These are phyloP conservation scores for Teinopalpus imperialis DNA, from an alignment of 2,888 invertebrate species.

Conservation along the genomic window DNA sequence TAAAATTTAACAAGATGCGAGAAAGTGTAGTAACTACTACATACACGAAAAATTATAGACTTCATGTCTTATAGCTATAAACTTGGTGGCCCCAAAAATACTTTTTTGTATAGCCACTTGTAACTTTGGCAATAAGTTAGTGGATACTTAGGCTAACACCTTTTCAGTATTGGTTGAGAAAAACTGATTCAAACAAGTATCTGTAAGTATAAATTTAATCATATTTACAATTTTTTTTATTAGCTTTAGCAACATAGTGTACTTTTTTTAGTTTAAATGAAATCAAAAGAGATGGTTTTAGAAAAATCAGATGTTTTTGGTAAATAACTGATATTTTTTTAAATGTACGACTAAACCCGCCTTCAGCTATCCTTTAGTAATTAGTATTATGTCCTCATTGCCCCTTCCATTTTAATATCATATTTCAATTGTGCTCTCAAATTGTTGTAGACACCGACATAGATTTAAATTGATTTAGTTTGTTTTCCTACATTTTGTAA, in stretches of 20 bases:
- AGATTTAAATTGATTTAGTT: not conserved
- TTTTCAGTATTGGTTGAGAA: slow-evolving; percentile 74
- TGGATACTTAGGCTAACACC: slow-evolving; percentile 64
- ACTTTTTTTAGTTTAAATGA: slow-evolving; percentile 49
- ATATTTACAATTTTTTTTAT: slow-evolving; percentile 70
- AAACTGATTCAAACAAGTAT: slow-evolving; percentile 65
- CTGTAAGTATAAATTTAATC: slow-evolving; percentile 65
- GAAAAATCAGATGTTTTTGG: no score
- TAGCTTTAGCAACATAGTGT: slow-evolving; percentile 71
- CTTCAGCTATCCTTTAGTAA: slow-evolving; percentile 9
- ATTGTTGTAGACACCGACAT: slow-evolving; percentile 17
- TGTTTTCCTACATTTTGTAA: slow-evolving; percentile 29
- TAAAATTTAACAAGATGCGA: slow-evolving; percentile 33
- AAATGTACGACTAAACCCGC: slow-evolving; percentile 8
- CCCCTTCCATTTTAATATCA: slow-evolving; percentile 31
- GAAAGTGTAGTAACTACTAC: slow-evolving; percentile 33
- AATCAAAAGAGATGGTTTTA: no score
- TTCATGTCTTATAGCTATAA: slow-evolving; percentile 22
- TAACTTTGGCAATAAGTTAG: slow-evolving; percentile 74
- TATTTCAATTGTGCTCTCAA: slow-evolving; percentile 33
- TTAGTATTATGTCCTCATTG: slow-evolving; percentile 17
- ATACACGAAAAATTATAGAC: slow-evolving; percentile 25
- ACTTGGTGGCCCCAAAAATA: slow-evolving; percentile 36
- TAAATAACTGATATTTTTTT: slow-evolving; percentile 18
- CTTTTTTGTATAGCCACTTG: slow-evolving; percentile 47